Percentiles rank a stretch among this genome's conserved stretches.
Conservation (phyloP, 2,113 vertebrate species). For the Egretta garzetta region DNA sequence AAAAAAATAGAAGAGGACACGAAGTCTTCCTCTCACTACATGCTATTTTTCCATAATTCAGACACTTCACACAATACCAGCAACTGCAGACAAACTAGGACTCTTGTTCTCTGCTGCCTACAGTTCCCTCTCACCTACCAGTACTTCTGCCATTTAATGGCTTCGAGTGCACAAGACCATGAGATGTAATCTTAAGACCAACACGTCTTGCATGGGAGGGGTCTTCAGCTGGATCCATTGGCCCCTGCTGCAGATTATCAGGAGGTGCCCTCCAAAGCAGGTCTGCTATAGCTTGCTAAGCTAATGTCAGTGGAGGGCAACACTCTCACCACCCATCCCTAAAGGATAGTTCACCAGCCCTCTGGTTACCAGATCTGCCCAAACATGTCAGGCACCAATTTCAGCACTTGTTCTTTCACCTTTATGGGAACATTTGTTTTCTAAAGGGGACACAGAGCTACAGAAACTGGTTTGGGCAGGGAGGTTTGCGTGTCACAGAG, state of each 20-base stretch:
- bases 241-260: neutral
- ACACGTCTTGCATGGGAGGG: neutral
- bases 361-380: slow-evolving; percentile 26
- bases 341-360: neutral
- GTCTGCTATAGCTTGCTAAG: neutral
- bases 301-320: neutral
- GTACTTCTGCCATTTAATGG: neutral
- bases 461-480: slow-evolving; percentile 46
- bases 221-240: neutral
- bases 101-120: neutral
- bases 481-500: slow-evolving; percentile 20
- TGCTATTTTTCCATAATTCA: neutral
- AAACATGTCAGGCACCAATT: slow-evolving; percentile 5
- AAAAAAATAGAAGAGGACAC: neutral
- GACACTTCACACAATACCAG: neutral
- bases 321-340: slow-evolving; percentile 11
- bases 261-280: neutral
- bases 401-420: slow-evolving; percentile 25
- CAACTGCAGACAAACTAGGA: neutral
- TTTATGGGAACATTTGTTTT: slow-evolving; percentile 25
- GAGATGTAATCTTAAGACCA: neutral
- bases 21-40: neutral
- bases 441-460: slow-evolving; percentile 1
- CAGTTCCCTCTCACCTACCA: neutral
- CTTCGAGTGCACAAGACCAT: neutral